phyloP scores from a whole-genome alignment of 2,888 invertebrate genomes.

The Microdon myrmicae region DNA sequence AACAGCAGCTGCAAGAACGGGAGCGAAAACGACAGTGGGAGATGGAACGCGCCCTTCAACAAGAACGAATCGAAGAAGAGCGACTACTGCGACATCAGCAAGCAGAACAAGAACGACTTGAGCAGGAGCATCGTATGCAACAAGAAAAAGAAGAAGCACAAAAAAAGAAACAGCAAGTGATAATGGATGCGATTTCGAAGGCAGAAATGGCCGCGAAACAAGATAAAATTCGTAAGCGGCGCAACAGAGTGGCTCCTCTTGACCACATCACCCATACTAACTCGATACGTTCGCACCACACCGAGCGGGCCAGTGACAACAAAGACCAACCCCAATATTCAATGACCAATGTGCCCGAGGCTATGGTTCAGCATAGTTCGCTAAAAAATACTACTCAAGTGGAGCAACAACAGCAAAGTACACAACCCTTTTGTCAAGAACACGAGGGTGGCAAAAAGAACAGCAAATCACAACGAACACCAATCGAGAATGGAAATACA shows the following conservation, averaged over 20 bases:
- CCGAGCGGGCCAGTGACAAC: conserved; percentile 12
- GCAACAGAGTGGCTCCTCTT: conserved; percentile 55
- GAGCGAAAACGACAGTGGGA: conserved; percentile 81
- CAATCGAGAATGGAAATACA: conserved; percentile 47
- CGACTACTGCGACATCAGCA: conserved; percentile 80
- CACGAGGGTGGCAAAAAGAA: neutral
- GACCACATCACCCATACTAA: conserved; percentile 42
- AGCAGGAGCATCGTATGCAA: conserved; percentile 75
- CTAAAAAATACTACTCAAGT: conserved; percentile 18
- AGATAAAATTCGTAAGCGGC: conserved; percentile 72
- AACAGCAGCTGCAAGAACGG: conserved; percentile 85
- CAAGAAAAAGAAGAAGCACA: conserved; percentile 79
- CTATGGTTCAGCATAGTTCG: conserved; percentile 18
- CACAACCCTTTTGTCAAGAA: neutral
- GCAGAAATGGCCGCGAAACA: conserved; percentile 79
- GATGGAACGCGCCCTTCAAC: conserved; percentile 76
- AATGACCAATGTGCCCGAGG: conserved; percentile 21
- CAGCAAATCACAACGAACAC: neutral
- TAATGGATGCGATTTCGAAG: conserved; percentile 81
- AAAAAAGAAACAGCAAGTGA: conserved; percentile 77
- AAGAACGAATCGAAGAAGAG: conserved; percentile 85
- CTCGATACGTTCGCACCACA: conserved; percentile 18
- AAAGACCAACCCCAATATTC: conserved; percentile 27
- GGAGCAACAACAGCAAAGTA: conserved; percentile 10
- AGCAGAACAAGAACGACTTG: conserved; percentile 74